These are phyloP conservation scores for Orthonevra nobilis DNA, from an alignment of 2,888 invertebrate species.

Conservation along the genomic window DNA sequence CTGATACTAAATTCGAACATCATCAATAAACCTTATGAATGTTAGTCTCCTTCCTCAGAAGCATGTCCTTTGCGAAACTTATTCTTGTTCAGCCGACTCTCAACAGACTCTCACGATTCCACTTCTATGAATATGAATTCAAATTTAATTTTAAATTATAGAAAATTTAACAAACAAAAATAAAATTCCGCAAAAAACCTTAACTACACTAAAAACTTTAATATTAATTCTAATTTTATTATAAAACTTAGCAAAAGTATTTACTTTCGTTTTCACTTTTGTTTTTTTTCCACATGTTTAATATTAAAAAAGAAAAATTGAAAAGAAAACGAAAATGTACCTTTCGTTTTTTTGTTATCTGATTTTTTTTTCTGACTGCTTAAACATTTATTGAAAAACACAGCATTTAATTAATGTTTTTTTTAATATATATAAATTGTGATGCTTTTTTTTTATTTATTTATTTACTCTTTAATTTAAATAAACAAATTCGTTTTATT, in stretches of 20 bases:
- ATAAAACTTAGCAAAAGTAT: too few species aligned
- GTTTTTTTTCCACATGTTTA: too few species aligned
- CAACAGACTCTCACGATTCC: too few species aligned
- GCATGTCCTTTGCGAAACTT: too few species aligned
- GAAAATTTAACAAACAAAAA: slow-evolving; percentile 13
- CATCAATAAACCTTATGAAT: too few species aligned
- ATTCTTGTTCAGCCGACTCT: too few species aligned
- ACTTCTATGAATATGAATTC: too few species aligned
- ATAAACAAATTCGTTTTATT: slow-evolving; percentile 52
- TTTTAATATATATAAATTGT: slow-evolving; percentile 63
- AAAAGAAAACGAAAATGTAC: too few species aligned
- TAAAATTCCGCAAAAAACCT: slow-evolving; percentile 37
- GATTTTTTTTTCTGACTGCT: slow-evolving; percentile 2
- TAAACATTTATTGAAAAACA: slow-evolving; percentile 78
- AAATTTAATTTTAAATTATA: too few species aligned
- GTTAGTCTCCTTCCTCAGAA: too few species aligned
- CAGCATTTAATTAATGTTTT: slow-evolving; percentile 75
- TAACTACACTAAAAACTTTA: slow-evolving; percentile 30
- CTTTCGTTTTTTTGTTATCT: slow-evolving; percentile 7
- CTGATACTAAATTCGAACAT: too few species aligned
- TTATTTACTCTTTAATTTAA: slow-evolving; percentile 67
- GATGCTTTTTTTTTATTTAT: slow-evolving; percentile 55
- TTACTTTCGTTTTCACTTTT: slow-evolving; percentile 19
- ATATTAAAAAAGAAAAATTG: too few species aligned
- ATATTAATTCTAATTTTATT: slow-evolving; percentile 33